These are phyloP conservation scores for Ceratosolen fusciceps DNA, from an alignment of 1,140 invertebrate species.

Conservation along the genomic window DNA sequence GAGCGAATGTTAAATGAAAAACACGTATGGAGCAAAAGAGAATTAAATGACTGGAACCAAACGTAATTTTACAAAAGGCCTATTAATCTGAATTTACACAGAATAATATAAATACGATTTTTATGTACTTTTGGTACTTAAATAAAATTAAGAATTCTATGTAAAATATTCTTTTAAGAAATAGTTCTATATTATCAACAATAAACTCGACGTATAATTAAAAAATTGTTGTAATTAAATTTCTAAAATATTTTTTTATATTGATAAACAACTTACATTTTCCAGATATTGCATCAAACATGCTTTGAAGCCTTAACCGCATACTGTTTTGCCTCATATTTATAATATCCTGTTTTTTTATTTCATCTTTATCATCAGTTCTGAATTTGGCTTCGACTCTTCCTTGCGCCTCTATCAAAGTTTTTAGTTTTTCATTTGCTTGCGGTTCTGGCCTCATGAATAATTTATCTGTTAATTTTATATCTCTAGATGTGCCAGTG, in stretches of 20 bases:
- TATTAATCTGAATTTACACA: no score
- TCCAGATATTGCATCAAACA: constrained; percentile 70
- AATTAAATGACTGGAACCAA: no score
- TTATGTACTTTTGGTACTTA: no score
- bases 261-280: constrained; percentile 59
- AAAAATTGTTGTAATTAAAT: no score
- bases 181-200: no score
- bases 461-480: constrained; percentile 63
- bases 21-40: no score
- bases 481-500: background rate
- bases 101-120: no score
- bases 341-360: constrained; percentile 65
- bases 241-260: background rate
- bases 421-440: constrained; percentile 64
- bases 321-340: constrained; percentile 68
- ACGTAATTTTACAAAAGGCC: no score
- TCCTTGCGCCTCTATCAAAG: constrained; percentile 62
- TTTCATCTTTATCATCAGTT: constrained; percentile 64
- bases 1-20: no score
- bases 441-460: constrained; percentile 68
- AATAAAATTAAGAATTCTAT: no score
- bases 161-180: no score
- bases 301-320: constrained; percentile 66
- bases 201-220: no score
- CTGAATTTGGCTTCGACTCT: constrained; percentile 60